These are phyloP conservation scores for Nemopilema nomurai DNA, from an alignment of 30 jellyfish, hydroid and myxozoan genomes.

Conservation along the genomic window DNA sequence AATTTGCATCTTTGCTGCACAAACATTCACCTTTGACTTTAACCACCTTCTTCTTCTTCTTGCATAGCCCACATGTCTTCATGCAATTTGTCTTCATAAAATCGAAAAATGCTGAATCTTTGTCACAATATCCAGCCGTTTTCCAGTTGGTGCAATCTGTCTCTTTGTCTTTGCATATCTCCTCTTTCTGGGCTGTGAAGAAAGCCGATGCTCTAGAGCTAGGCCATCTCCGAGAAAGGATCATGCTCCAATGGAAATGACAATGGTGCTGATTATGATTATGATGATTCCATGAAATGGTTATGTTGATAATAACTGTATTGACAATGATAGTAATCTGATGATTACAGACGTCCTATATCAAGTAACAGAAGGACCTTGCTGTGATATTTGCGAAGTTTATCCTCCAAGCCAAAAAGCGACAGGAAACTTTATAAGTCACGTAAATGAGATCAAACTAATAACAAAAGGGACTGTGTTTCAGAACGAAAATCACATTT, in stretches of 20 bases:
- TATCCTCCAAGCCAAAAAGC: too few species aligned
- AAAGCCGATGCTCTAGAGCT: neutral
- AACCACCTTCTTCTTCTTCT: neutral
- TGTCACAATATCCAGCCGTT: conserved; percentile 7
- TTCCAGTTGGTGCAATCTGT: conserved; percentile 23
- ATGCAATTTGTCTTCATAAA: conserved; percentile 24
- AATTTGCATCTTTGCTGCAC: neutral
- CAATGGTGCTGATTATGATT: neutral
- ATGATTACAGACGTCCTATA: too few species aligned
- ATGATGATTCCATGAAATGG: too few species aligned
- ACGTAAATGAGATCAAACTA: too few species aligned
- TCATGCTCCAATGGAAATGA: neutral
- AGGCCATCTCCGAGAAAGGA: neutral
- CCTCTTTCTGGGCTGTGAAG: neutral
- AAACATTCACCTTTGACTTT: neutral
- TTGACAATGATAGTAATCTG: too few species aligned
- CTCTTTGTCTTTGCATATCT: neutral
- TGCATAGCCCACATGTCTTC: conserved; percentile 45
- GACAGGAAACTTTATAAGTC: too few species aligned
- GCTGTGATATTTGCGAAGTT: too few species aligned
- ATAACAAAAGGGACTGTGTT: too few species aligned
- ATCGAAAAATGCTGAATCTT: neutral
- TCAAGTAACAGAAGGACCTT: too few species aligned
- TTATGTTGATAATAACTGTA: too few species aligned
- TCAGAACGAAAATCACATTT: too few species aligned